A percentile compares a stretch with the other conserved stretches of the same genome.
Conservation (phyloP, 2,113 vertebrate genomes). For the Tamias sibiricus region DNA sequence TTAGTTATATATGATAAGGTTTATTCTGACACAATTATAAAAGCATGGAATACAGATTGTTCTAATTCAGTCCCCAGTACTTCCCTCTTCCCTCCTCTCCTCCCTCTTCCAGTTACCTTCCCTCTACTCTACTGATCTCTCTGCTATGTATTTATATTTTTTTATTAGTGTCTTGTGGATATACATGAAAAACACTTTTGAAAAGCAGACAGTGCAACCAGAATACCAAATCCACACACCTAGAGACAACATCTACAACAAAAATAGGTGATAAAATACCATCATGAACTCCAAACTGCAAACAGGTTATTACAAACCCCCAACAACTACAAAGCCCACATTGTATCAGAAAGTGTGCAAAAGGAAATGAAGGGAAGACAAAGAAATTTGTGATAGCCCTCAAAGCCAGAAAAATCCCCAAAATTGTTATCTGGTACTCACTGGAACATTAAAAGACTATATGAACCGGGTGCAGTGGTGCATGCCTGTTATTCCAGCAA, state of each 20-base stretch:
- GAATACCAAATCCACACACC: background rate
- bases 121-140: no score
- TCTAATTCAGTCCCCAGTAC: no score
- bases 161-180: no score
- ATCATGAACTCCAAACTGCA: background rate
- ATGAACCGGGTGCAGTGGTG: no score
- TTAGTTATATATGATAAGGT: no score
- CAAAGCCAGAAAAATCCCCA: background rate
- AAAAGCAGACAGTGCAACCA: background rate
- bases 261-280: background rate
- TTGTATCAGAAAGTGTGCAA: background rate
- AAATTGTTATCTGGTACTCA: background rate
- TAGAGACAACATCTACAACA: background rate
- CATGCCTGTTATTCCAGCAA: no score
- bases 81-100: no score
- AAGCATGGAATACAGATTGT: no score
- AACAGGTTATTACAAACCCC: background rate
- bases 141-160: no score
- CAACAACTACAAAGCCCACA: background rate
- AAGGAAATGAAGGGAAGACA: background rate
- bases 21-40: no score
- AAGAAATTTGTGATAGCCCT: background rate
- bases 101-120: no score
- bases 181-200: no score
- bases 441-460: background rate